Base-by-base conservation (phyloP, 2,113 vertebrate species). In the Nycticebus coucang region DNA sequence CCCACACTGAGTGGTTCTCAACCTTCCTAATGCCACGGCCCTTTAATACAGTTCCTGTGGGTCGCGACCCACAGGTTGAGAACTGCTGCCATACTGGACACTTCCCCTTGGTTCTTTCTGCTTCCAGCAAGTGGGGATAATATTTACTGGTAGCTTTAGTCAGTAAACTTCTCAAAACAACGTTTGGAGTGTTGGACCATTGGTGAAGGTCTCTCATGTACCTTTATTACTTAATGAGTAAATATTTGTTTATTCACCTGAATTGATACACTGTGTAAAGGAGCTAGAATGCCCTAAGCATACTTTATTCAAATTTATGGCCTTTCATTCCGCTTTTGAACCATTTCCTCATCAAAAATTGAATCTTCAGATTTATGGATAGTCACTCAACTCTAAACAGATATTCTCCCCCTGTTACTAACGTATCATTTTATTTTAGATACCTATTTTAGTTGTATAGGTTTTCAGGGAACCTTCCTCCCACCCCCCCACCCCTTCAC, bases 391-490 rank as follows among this genome's bases (percentile, higher is more conserved):
- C 66, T 86, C 91, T 79, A 66, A 75, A 64, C 9, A 87, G 24
- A 55, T 92, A 90, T 81, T 94, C 50, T 91, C 35, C 60, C 80
- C 45, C 7, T 88, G n/a, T 85, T 93, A n/a, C 86, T 90, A 64
- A 30, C 22, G 0, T 80, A 19, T 57, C 21, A 28, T n/a, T 72
- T 88, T 77, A 55, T 84, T 92, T 84, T 84, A 69, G 21, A 81
- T 66, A 22, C 19, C 72, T 64, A 2, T 78, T 12, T 86, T 82
- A 75, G 69, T 89, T 62, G 33, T 13, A 35, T 4, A 55, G 41
- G 8, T 60, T 66, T 78, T 96, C 72, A 93, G 37, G 35, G 74
- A 89, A 37, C 5, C 53, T 41, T 41, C 41, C 41, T 41, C 5
- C 41, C 41, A 41, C 41, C 33, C 7, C 11, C 11, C 33, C n/a